These are phyloP conservation scores for Nomada flava DNA, from an alignment of 2,888 invertebrate species.

Conservation along the genomic window DNA sequence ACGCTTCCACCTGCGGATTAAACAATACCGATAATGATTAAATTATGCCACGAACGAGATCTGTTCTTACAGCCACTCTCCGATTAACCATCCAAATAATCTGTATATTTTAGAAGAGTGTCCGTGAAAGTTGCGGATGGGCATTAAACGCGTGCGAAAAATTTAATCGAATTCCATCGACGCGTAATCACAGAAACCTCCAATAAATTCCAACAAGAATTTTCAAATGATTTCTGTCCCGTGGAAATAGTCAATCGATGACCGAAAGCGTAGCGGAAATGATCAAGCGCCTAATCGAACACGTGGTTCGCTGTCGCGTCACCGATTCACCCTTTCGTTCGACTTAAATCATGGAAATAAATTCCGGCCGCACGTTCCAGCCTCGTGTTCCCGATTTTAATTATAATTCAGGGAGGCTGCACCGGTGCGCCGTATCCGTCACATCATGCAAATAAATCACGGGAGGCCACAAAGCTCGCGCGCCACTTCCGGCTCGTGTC, in stretches of 20 bases:
- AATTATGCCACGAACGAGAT: background rate
- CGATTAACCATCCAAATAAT: too few relatives aligned
- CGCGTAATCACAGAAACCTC: too few relatives aligned
- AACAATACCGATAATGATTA: background rate
- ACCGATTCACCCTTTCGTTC: background rate
- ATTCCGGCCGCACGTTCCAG: slow-evolving; percentile 59
- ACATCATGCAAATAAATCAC: slow-evolving; percentile 69
- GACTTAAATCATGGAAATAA: slow-evolving; percentile 52
- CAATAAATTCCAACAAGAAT: too few relatives aligned
- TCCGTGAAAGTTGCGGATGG: too few relatives aligned
- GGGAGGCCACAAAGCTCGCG: slow-evolving; percentile 53
- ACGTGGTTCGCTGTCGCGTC: background rate
- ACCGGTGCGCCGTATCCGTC: slow-evolving; percentile 29
- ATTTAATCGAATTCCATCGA: too few relatives aligned
- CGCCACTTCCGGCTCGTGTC: slow-evolving; percentile 75
- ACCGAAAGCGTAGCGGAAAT: background rate
- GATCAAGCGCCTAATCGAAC: slow-evolving; percentile 1
- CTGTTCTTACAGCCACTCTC: background rate
- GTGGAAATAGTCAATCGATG: background rate
- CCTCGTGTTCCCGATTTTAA: slow-evolving; percentile 48
- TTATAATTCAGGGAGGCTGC: slow-evolving; percentile 51
- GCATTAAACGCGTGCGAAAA: too few relatives aligned
- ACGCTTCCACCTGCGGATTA: slow-evolving; percentile 20
- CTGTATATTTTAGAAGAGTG: too few relatives aligned
- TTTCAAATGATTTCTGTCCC: too few relatives aligned